Percentiles rank a stretch among this genome's conserved stretches.
Evolutionary conservation across 2,888 invertebrate genomes (phyloP).

Genomic region (Biston betularia): DNA sequence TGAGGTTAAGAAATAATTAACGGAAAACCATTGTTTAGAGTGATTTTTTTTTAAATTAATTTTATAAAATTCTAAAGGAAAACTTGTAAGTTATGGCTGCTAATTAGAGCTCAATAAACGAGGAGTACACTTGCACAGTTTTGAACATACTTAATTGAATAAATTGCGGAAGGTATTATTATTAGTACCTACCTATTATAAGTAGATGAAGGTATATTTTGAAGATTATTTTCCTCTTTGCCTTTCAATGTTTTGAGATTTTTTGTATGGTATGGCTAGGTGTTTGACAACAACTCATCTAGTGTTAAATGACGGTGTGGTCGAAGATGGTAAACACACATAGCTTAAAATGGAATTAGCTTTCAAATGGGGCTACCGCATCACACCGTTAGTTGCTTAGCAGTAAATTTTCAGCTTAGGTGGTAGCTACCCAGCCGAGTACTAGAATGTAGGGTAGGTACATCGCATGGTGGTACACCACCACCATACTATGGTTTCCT

Average conservation of each 20-base stretch:
- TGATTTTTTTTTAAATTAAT: not conserved
- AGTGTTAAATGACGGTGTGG: too few species aligned
- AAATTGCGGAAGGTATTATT: not conserved
- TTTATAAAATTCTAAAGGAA: slow-evolving; percentile 9
- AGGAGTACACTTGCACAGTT: slow-evolving; percentile 7
- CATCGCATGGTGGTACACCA: too few species aligned
- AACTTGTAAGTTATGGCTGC: slow-evolving; percentile 19
- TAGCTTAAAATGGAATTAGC: too few species aligned
- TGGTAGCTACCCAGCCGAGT: too few species aligned
- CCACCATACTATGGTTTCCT: too few species aligned
- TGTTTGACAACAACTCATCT: too few species aligned
- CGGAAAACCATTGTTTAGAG: slow-evolving; percentile 11
- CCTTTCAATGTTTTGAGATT: not conserved
- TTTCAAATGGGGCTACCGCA: too few species aligned
- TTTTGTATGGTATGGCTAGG: too few species aligned
- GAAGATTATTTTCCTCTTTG: not conserved
- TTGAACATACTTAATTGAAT: not conserved
- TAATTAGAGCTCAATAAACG: slow-evolving; percentile 22
- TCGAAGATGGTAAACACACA: too few species aligned
- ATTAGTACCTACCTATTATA: not conserved
- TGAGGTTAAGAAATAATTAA: slow-evolving; percentile 28
- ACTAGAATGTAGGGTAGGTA: too few species aligned
- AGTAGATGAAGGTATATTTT: not conserved
- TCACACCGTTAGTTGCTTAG: too few species aligned
- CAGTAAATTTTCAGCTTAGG: too few species aligned